phyloP scores from a whole-genome alignment of 2,888 invertebrate species.

The Rapana venosa region DNA sequence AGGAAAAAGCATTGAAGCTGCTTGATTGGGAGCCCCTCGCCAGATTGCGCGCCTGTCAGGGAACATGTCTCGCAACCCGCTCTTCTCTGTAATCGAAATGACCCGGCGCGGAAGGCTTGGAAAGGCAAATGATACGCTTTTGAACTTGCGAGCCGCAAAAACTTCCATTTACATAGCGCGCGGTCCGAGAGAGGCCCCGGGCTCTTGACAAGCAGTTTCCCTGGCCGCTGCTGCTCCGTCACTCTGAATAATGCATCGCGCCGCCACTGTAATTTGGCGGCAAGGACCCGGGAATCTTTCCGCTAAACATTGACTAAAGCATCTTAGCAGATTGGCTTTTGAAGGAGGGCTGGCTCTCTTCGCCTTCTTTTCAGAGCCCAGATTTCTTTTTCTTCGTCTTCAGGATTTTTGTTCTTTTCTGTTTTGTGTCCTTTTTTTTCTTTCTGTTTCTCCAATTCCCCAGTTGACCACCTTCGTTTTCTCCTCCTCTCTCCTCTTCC shows the following conservation, averaged over 20 bases:
- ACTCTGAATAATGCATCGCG: constrained; percentile 42
- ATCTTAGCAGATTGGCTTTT: constrained; percentile 37
- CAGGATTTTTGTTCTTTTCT: background rate
- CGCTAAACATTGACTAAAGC: constrained; percentile 46
- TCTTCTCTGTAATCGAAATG: constrained; percentile 35
- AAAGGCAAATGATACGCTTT: constrained; percentile 39
- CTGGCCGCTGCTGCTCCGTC: constrained; percentile 18
- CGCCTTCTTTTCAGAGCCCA: background rate
- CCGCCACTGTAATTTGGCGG: constrained; percentile 43
- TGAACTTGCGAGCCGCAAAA: background rate
- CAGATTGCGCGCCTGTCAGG: constrained; percentile 30
- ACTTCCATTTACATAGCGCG: constrained; percentile 41
- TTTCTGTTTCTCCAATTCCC: background rate
- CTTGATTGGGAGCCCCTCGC: constrained; percentile 30
- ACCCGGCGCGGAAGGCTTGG: constrained; percentile 24
- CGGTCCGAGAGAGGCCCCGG: background rate
- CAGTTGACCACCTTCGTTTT: background rate
- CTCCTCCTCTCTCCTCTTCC: background rate
- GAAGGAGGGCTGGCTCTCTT: background rate
- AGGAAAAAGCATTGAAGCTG: constrained; percentile 13
- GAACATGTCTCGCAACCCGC: constrained; percentile 2
- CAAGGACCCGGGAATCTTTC: constrained; percentile 34
- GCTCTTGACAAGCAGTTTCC: constrained; percentile 22
- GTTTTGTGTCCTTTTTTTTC: background rate
- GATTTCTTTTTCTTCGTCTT: background rate